Conservation (phyloP, 2,113 vertebrate genomes). For the Indri indri region DNA sequence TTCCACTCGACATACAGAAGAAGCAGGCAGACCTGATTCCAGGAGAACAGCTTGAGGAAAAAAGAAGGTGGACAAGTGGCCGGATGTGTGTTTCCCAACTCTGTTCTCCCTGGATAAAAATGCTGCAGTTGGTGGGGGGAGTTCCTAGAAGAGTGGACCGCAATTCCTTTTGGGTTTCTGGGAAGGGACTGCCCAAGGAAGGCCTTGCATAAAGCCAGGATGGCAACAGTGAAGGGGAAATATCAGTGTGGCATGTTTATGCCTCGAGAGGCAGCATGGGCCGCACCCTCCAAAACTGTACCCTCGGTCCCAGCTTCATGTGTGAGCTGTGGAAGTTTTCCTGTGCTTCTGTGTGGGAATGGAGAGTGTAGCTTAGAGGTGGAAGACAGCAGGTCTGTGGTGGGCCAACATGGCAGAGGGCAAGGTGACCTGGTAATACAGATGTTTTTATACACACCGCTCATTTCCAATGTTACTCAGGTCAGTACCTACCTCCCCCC, state of each 20-base stretch:
- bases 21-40: neutral
- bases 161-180: neutral
- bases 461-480: neutral
- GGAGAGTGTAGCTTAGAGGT: neutral
- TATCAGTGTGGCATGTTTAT: neutral
- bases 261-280: rapidly evolving
- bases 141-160: neutral
- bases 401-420: neutral
- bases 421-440: neutral
- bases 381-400: neutral
- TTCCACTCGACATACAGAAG: neutral
- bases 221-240: neutral
- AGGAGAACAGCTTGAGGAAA: neutral
- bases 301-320: neutral
- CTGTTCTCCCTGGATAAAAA: neutral
- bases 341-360: neutral
- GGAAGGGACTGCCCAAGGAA: neutral
- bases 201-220: too few species aligned
- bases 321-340: neutral
- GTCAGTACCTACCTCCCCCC: neutral
- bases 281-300: neutral
- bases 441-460: too few species aligned
- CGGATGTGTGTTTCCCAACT: neutral
- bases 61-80: neutral
- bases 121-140: neutral